phyloP scores from a whole-genome alignment of 2,113 vertebrate genomes.

The Corythaeola cristata region DNA sequence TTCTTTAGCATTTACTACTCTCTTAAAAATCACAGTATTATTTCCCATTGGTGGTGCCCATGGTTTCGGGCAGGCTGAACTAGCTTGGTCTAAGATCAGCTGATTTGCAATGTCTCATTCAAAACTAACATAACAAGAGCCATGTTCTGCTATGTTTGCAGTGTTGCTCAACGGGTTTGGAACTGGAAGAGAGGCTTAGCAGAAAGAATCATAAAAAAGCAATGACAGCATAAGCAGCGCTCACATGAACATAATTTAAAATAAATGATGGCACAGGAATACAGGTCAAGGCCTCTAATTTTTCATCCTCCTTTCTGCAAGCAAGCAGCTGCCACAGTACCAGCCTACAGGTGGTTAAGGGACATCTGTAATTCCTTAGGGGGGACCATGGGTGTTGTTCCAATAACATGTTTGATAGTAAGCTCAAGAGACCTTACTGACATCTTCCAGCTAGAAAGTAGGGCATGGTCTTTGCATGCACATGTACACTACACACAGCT shows the following conservation, averaged over 20 bases:
- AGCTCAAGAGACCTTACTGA: not conserved
- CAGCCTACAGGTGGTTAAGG: not conserved
- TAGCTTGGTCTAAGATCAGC: not conserved
- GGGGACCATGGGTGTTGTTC: not conserved
- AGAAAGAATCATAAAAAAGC: not conserved
- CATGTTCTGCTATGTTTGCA: too few relatives aligned
- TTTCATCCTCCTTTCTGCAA: not conserved
- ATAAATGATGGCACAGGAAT: not conserved
- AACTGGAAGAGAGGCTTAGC: not conserved
- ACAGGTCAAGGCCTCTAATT: not conserved
- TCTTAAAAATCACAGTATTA: not conserved
- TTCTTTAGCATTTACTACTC: not conserved
- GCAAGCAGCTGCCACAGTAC: not conserved
- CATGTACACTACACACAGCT: too few relatives aligned
- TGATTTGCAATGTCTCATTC: not conserved
- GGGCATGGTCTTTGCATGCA: not conserved
- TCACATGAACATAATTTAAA: not conserved
- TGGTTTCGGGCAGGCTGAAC: not conserved
- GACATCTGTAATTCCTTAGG: not conserved
- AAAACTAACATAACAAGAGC: not conserved
- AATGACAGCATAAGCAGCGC: not conserved
- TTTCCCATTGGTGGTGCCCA: not conserved
- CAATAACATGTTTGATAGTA: not conserved
- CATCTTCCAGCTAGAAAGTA: not conserved
- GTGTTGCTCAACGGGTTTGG: rapidly evolving